These are phyloP conservation scores for Wasmannia auropunctata DNA, from an alignment of 1,140 invertebrate species.

Conservation along the genomic window DNA sequence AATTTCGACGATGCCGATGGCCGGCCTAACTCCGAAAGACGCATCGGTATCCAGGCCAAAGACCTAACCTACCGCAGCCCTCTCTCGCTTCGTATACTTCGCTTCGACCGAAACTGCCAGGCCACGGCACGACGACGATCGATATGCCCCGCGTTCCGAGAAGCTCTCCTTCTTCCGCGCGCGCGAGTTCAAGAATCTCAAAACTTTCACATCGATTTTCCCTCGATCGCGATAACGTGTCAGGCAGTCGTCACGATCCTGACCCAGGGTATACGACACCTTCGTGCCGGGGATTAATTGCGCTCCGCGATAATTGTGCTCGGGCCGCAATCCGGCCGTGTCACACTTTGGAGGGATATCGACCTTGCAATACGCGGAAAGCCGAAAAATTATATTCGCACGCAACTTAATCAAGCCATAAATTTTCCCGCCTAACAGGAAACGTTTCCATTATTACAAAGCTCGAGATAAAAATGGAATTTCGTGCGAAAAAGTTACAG, in stretches of 20 bases:
- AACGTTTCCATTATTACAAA: background rate
- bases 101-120: constrained; percentile 41
- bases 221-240: constrained; percentile 54
- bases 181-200: constrained; percentile 44
- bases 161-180: background rate
- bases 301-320: background rate
- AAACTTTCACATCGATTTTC: constrained; percentile 56
- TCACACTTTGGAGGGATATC: constrained; percentile 11
- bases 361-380: background rate
- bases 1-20: constrained; percentile 70
- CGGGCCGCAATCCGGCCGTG: background rate
- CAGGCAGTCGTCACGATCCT: constrained; percentile 41
- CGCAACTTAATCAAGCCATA: constrained; percentile 10
- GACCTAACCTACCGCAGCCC: constrained; percentile 28
- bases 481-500: background rate
- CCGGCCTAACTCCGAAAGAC: constrained; percentile 59
- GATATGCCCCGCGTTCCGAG: constrained; percentile 61
- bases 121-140: constrained; percentile 29
- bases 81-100: constrained; percentile 18
- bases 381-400: background rate
- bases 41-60: constrained; percentile 60
- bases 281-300: constrained; percentile 37
- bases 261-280: constrained; percentile 28
- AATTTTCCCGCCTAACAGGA: background rate
- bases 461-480: background rate